Conservation (phyloP, 2,797 vertebrate genomes). For the Gadopsis bispinosus region DNA sequence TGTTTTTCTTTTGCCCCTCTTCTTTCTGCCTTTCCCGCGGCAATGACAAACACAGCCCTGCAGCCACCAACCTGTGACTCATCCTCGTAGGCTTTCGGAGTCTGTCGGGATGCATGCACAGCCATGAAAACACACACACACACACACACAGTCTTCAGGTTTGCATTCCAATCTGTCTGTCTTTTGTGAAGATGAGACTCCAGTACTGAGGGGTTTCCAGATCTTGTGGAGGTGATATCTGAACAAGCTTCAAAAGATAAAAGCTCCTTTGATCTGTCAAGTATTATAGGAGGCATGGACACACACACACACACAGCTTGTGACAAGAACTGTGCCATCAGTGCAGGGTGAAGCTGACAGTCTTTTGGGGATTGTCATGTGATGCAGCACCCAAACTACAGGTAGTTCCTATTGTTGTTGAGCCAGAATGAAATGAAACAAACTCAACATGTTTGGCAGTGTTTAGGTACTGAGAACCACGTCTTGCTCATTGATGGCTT, state of each 20-base stretch:
- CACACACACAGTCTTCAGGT: background rate
- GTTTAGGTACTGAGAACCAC: background rate
- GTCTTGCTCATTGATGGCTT: background rate
- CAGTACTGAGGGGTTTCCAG: conserved; percentile 57
- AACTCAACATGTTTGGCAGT: background rate
- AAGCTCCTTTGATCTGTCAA: conserved; percentile 65
- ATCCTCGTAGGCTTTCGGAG: conserved; percentile 38
- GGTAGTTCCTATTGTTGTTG: background rate
- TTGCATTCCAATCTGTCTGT: conserved; percentile 61
- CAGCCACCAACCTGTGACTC: conserved; percentile 70
- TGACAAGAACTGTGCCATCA: conserved; percentile 1
- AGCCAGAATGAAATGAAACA: background rate
- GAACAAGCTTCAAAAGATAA: conserved; percentile 69
- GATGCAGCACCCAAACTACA: background rate
- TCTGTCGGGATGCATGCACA: conserved; percentile 19
- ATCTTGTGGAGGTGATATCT: conserved; percentile 63
- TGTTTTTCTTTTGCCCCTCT: background rate
- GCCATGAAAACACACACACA: conserved; percentile 22
- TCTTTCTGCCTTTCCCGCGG: conserved; percentile 7
- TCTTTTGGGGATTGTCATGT: conserved; percentile 6
- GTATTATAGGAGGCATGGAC: background rate
- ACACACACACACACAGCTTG: background rate
- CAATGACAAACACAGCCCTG: conserved; percentile 47
- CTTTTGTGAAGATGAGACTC: conserved; percentile 57
- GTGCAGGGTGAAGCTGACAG: background rate